Base-by-base conservation (phyloP, 2,113 vertebrate genomes). In the Ranitomeya imitator region DNA sequence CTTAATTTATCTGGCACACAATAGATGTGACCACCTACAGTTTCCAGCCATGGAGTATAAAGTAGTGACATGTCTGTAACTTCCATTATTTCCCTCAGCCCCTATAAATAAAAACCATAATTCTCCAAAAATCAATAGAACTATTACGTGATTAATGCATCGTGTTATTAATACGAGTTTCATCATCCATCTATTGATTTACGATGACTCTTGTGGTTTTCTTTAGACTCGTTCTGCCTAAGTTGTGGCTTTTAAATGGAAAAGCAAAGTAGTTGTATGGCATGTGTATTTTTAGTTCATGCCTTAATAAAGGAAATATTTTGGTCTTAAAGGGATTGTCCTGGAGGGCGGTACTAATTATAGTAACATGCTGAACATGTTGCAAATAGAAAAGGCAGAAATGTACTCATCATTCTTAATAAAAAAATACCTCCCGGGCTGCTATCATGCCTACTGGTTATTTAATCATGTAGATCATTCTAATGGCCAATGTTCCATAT, bases 161-260 rank as follows among this genome's bases (percentile, higher is more conserved):
- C 11, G 7, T 23, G 77, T 79, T 79, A 55, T 79, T 79, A 78
- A 78, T 78, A 55, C 1, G 45, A 55, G 16, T 78, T 78, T n/a
- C n/a, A 78, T 78, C 6, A 23, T 21, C 45, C 76, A 78, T 78
- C 45, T 23, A 54, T 78, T 54, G 76, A 78, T 78, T 78, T 78
- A 54, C 19, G n/a, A 23, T 54, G 76, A 78, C 51, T 78, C 19
- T 54, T 55, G 76, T 55, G 76, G 74, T 52, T 78, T n/a, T 1
- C 7, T 21, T 78, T n/a, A 54, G 51, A 74, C 6, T 52, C 37
- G 13, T 77, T 77, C 21, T 45, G n/a, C 74, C 16, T 52, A 23
- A 21, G 51, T 55, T 78, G 76, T 55, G 76, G 51, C 19, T 54
- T 78, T 77, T 77, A 52, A 21, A 18, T 77, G 31, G 31, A 31